Evolutionary conservation across 2,888 invertebrate species (phyloP).

Genomic region (Anagyrus pseudococci): DNA sequence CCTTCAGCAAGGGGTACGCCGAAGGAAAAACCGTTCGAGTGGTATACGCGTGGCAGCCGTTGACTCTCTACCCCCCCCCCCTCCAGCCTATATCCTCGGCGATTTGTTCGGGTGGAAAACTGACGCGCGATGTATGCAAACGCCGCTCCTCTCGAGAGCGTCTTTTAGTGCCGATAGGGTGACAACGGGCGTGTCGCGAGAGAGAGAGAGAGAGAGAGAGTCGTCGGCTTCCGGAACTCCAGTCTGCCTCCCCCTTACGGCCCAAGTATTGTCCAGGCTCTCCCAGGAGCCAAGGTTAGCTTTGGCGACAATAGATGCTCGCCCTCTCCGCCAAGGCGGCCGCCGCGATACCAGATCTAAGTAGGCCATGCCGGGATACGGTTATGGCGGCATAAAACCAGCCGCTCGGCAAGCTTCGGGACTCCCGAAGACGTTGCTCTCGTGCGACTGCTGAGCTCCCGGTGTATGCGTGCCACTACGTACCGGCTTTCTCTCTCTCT

Average conservation of each 20-base stretch:
- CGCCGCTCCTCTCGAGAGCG: conserved; percentile 55
- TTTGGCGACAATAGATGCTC: conserved; percentile 56
- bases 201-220: neutral
- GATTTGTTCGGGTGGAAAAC: conserved; percentile 61
- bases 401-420: conserved; percentile 9
- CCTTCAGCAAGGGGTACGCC: neutral
- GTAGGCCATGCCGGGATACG: conserved; percentile 61
- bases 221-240: conserved; percentile 42
- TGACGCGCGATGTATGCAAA: conserved; percentile 61
- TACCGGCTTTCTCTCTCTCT: conserved; percentile 34
- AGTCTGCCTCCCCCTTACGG: neutral
- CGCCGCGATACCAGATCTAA: conserved; percentile 59
- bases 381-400: conserved; percentile 61
- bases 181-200: conserved; percentile 56
- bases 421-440: conserved; percentile 30
- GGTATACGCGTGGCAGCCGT: no score
- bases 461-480: no score
- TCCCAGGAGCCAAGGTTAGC: neutral
- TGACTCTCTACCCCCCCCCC: no score
- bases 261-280: conserved; percentile 44
- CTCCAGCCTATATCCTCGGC: no score
- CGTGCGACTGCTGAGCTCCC: no score
- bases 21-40: conserved; percentile 6
- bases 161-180: conserved; percentile 58
- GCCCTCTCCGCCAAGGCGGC: conserved; percentile 34